These are phyloP conservation scores for Stenchaetothrips biformis DNA, from an alignment of 2,888 invertebrate genomes.

Conservation along the genomic window DNA sequence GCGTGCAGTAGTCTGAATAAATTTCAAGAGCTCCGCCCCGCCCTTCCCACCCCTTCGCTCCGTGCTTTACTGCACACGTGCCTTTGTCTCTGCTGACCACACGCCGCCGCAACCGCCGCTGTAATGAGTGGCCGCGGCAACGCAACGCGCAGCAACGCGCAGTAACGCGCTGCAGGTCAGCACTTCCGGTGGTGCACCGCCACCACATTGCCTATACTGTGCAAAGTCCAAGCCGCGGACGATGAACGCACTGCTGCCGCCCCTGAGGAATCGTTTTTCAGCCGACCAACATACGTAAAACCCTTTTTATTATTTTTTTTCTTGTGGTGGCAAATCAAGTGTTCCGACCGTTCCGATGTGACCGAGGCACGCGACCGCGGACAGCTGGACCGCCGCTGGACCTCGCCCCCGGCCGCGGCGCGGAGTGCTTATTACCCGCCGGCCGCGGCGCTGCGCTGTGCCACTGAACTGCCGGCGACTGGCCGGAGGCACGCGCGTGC, in stretches of 20 bases:
- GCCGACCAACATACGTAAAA: no score
- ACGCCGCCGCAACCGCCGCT: neutral
- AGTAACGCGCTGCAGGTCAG: no score
- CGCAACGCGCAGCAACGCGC: no score
- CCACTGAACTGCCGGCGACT: neutral
- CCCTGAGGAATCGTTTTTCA: no score
- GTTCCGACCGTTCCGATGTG: no score
- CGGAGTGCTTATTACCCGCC: neutral
- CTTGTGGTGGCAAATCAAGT: no score
- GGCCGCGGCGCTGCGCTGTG: neutral
- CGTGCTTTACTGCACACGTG: neutral
- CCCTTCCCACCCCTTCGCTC: neutral
- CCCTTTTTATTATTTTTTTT: no score
- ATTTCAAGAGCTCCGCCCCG: constrained; percentile 2
- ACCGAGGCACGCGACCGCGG: neutral
- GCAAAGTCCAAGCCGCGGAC: no score
- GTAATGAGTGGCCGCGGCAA: no score
- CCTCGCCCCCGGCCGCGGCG: neutral
- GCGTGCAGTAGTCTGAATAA: neutral
- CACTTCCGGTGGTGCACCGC: no score
- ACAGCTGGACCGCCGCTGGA: constrained; percentile 6
- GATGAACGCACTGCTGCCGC: no score
- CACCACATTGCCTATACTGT: no score
- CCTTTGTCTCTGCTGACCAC: neutral
- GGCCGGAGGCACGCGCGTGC: neutral